A percentile compares a stretch with the other conserved stretches of the same genome.
phyloP scores from a whole-genome alignment of 2,888 invertebrate genomes.

The Synergus laeviventris region DNA sequence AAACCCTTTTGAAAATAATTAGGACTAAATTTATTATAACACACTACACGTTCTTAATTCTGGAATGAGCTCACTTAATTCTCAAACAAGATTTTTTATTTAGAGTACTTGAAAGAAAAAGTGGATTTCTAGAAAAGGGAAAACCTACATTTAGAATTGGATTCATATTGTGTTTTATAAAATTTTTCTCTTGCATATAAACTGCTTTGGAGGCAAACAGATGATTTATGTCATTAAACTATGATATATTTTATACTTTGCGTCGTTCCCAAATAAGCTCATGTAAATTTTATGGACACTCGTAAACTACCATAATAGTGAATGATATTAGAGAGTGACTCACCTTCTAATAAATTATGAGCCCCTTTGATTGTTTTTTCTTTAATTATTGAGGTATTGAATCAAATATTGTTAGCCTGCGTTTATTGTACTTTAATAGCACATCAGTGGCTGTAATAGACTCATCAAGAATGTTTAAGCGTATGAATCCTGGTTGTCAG shows the following conservation, averaged over 20 bases:
- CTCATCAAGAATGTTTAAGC: neutral
- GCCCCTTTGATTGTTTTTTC: neutral
- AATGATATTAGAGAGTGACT: constrained; percentile 27
- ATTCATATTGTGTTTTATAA: neutral
- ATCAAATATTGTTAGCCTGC: no score
- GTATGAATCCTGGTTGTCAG: constrained; percentile 18
- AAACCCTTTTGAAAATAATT: constrained; percentile 31
- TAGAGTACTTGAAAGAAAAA: neutral
- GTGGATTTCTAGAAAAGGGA: neutral
- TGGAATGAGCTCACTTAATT: constrained; percentile 11
- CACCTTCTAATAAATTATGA: constrained; percentile 25
- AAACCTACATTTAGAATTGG: no score
- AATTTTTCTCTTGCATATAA: neutral
- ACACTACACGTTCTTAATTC: constrained; percentile 26
- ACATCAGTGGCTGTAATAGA: constrained; percentile 9
- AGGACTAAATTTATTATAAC: constrained; percentile 22
- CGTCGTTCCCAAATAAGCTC: constrained; percentile 6
- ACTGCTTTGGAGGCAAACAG: neutral
- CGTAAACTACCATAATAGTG: constrained; percentile 34
- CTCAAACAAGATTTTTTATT: neutral
- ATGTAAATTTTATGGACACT: constrained; percentile 29
- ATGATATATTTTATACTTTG: constrained; percentile 16
- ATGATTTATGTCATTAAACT: constrained; percentile 27
- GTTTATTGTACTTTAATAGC: neutral
- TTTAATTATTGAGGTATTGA: neutral